Evolutionary conservation across 2,888 invertebrate species (phyloP).

Genomic region (Timema podura): DNA sequence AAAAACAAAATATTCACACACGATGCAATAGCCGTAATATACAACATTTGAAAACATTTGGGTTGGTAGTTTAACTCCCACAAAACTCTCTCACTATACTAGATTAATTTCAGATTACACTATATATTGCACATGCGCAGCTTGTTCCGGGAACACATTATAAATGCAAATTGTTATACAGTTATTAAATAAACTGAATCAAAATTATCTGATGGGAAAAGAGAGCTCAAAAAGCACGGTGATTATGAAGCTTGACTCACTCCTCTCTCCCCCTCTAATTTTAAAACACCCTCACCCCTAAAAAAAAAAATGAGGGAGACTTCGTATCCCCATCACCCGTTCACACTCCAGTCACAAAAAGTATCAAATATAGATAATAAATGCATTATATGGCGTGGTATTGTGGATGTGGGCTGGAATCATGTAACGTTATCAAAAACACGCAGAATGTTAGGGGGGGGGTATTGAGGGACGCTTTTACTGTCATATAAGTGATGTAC

Average conservation of each 20-base stretch:
- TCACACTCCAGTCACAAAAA: slow-evolving; percentile 15
- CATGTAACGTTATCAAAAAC: slow-evolving; percentile 11
- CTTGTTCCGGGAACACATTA: not conserved
- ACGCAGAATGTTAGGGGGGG: not conserved
- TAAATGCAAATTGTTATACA: slow-evolving; percentile 14
- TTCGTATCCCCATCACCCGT: not conserved
- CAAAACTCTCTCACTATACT: not conserved
- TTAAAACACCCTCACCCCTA: not conserved
- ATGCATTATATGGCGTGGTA: slow-evolving; percentile 7
- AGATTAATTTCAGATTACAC: slow-evolving; percentile 14
- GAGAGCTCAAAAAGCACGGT: slow-evolving; percentile 14
- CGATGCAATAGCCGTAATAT: too few relatives aligned
- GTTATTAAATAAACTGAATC: slow-evolving; percentile 17
- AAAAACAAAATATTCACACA: too few relatives aligned
- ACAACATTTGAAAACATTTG: too few relatives aligned
- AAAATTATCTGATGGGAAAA: slow-evolving; percentile 17
- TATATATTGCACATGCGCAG: not conserved
- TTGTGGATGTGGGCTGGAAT: not conserved
- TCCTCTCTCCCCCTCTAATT: not conserved
- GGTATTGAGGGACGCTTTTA: slow-evolving; percentile 2
- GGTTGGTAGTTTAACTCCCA: too few relatives aligned
- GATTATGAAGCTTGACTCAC: slow-evolving; percentile 9
- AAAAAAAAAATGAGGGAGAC: too few relatives aligned
- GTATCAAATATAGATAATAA: slow-evolving; percentile 22
- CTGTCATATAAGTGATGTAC: slow-evolving; percentile 15